Evolutionary conservation across 2,888 invertebrate species (phyloP).

Genomic region (Apotomis capreana): DNA sequence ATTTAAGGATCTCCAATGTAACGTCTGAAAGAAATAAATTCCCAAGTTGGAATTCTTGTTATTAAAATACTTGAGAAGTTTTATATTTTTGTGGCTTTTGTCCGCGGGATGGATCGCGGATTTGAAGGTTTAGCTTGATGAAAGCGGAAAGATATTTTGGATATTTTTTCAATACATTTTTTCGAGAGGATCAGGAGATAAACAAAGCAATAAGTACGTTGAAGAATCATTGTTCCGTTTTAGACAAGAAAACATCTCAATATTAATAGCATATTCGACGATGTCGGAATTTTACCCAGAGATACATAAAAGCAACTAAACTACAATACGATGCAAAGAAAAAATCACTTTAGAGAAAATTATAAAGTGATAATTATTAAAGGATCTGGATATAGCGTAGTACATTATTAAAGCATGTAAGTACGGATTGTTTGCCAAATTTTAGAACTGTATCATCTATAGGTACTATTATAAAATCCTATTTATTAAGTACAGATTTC

Average conservation of each 20-base stretch:
- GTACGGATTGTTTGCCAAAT: too few relatives aligned
- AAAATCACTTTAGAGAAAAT: too few relatives aligned
- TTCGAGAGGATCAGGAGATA: not conserved
- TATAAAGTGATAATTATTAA: too few relatives aligned
- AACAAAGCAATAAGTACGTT: not conserved
- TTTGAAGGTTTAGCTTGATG: not conserved
- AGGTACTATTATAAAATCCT: too few relatives aligned
- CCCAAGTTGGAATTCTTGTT: slow-evolving; percentile 10
- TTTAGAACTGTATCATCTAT: too few relatives aligned
- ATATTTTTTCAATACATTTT: not conserved
- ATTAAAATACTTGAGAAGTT: slow-evolving; percentile 27
- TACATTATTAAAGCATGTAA: too few relatives aligned
- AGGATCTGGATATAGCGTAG: too few relatives aligned
- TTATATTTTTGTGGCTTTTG: slow-evolving; percentile 22
- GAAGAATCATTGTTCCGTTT: not conserved
- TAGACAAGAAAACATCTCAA: not conserved
- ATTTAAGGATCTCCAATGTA: slow-evolving; percentile 4
- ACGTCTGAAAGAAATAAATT: slow-evolving; percentile 15
- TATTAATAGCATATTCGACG: too few relatives aligned
- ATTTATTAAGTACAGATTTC: too few relatives aligned
- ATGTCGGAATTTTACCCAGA: too few relatives aligned
- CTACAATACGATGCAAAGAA: too few relatives aligned
- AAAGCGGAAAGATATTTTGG: not conserved
- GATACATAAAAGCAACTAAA: too few relatives aligned
- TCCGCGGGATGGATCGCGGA: not conserved